phyloP scores from a whole-genome alignment of 2,797 vertebrate genomes.

The Avahi laniger region DNA sequence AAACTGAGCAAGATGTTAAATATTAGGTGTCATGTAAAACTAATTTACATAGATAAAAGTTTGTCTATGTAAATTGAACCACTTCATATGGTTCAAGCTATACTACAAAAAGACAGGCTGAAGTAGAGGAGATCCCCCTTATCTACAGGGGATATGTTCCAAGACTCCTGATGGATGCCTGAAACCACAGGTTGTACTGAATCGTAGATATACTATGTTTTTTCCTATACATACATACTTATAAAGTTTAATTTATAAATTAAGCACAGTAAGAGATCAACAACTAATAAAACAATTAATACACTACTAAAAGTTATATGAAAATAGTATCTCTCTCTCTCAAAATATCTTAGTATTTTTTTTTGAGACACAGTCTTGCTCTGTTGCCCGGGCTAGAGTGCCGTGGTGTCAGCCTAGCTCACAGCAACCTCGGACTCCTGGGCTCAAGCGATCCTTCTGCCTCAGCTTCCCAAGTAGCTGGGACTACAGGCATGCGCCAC shows the following conservation, averaged over 20 bases:
- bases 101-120: background rate
- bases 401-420: too few relatives aligned
- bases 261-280: background rate
- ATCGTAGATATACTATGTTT: background rate
- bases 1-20: slow-evolving; percentile 20
- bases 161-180: background rate
- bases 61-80: too few relatives aligned
- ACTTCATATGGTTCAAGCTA: background rate
- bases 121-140: background rate
- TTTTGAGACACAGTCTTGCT: too few relatives aligned
- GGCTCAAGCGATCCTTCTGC: too few relatives aligned
- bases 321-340: background rate
- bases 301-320: background rate
- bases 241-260: background rate
- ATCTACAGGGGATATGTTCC: background rate
- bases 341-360: background rate
- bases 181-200: background rate
- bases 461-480: too few relatives aligned
- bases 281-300: background rate
- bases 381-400: too few relatives aligned
- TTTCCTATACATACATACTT: background rate
- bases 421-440: too few relatives aligned
- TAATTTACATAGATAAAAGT: slow-evolving; percentile 6
- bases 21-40: background rate
- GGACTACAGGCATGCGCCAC: too few relatives aligned